Percentiles rank a stretch among this genome's conserved stretches.
These are phyloP conservation scores for Drosophila paucipuncta DNA, from an alignment of 2,888 invertebrate species.

Conservation along the genomic window DNA sequence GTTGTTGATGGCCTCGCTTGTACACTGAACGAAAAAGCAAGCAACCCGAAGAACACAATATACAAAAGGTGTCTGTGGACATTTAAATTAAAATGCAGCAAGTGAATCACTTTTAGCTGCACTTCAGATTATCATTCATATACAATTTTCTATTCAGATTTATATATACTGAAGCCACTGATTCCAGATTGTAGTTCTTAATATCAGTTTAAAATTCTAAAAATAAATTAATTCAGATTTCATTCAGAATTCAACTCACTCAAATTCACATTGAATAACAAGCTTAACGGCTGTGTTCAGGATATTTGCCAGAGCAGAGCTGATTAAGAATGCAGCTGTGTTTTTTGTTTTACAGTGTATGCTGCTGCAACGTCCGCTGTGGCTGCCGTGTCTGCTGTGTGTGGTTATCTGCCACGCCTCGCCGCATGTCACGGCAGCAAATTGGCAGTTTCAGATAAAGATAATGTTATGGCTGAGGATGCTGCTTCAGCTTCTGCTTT, in stretches of 20 bases:
- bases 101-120: not conserved
- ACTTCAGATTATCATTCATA: not conserved
- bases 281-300: not conserved
- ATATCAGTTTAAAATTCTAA: not conserved
- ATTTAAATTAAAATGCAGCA: too few species aligned
- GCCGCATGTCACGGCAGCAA: constrained; percentile 61
- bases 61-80: too few species aligned
- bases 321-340: not conserved
- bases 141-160: not conserved
- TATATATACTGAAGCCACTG: not conserved
- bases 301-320: not conserved
- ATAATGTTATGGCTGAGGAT: constrained; percentile 65
- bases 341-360: constrained; percentile 1
- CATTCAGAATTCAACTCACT: not conserved
- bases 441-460: constrained; percentile 80
- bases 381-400: constrained; percentile 12
- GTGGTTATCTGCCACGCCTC: constrained; percentile 61
- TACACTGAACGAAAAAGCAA: not conserved
- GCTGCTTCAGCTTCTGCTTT: constrained; percentile 15
- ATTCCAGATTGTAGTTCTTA: not conserved
- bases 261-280: not conserved
- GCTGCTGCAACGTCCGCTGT: not conserved
- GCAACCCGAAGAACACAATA: too few species aligned
- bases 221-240: not conserved
- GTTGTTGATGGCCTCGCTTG: not conserved